Percentiles rank a stretch among this genome's conserved stretches.
phyloP scores from a whole-genome alignment of 2,113 vertebrate genomes.

The Hirundichthys speculiger region DNA sequence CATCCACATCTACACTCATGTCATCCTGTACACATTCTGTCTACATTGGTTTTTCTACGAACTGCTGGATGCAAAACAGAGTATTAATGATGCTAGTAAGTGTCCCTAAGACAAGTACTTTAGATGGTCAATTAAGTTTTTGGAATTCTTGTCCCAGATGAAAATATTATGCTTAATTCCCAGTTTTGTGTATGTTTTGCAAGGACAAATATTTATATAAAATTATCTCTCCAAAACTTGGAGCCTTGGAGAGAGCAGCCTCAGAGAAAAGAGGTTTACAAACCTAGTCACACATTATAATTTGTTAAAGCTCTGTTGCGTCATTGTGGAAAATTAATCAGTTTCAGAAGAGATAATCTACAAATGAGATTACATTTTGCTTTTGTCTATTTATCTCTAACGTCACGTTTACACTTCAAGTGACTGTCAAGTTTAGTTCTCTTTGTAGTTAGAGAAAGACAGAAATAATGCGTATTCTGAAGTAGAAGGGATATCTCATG shows the following conservation, averaged over 20 bases:
- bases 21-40: too few species aligned
- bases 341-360: too few species aligned
- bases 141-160: constrained; percentile 1
- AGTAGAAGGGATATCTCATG: too few species aligned
- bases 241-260: not conserved
- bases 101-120: constrained; percentile 12
- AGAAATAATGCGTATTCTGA: too few species aligned
- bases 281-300: not conserved
- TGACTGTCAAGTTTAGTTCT: too few species aligned
- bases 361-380: too few species aligned
- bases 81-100: constrained; percentile 17
- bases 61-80: constrained; percentile 12
- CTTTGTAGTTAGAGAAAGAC: too few species aligned
- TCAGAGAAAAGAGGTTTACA: constrained; percentile 1
- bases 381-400: too few species aligned
- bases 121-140: constrained; percentile 10
- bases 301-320: not conserved
- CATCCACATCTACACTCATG: too few species aligned
- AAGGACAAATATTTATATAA: constrained; percentile 33
- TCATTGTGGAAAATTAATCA: too few species aligned
- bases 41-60: constrained; percentile 18
- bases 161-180: constrained; percentile 25
- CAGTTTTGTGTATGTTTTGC: constrained; percentile 7
- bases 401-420: too few species aligned
- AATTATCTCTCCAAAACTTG: constrained; percentile 5